A percentile compares a stretch with the other conserved stretches of the same genome.
Evolutionary conservation across 1,140 invertebrate genomes (phyloP).

Genomic region (Drosophila varians): DNA sequence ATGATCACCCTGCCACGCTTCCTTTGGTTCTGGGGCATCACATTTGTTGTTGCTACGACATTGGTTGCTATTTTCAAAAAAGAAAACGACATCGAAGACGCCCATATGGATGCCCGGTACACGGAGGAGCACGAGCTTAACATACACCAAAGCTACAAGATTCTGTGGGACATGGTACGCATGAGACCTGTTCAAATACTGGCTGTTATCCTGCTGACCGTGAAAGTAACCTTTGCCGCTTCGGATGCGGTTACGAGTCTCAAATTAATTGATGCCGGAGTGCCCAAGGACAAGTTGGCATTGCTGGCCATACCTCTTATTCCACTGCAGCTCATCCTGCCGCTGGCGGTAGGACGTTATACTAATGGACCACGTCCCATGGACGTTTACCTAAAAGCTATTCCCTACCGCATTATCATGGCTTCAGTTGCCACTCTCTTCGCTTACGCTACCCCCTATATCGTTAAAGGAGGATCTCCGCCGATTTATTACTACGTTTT

Average conservation of each 20-base stretch:
- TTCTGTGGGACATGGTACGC: conserved; percentile 92
- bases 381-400: conserved; percentile 94
- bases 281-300: conserved; percentile 97
- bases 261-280: conserved; percentile 97
- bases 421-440: conserved; percentile 92
- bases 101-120: conserved; percentile 83
- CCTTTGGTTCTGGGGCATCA: conserved; percentile 97
- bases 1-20: conserved; percentile 96
- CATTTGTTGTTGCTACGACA: conserved; percentile 96
- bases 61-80: conserved; percentile 95
- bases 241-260: conserved; percentile 97
- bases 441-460: conserved; percentile 92
- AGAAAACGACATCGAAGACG: conserved; percentile 87
- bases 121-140: conserved; percentile 85
- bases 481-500: conserved; percentile 92
- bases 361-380: conserved; percentile 95
- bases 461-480: conserved; percentile 88
- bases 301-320: conserved; percentile 95
- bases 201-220: conserved; percentile 93
- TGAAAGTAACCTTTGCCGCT: conserved; percentile 98
- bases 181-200: conserved; percentile 92
- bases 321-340: conserved; percentile 97
- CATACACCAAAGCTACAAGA: conserved; percentile 92
- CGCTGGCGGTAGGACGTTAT: conserved; percentile 94
- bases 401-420: conserved; percentile 94